These are phyloP conservation scores for Ommatoiulus sabulosus DNA, from an alignment of 2,888 invertebrate genomes.

Conservation along the genomic window DNA sequence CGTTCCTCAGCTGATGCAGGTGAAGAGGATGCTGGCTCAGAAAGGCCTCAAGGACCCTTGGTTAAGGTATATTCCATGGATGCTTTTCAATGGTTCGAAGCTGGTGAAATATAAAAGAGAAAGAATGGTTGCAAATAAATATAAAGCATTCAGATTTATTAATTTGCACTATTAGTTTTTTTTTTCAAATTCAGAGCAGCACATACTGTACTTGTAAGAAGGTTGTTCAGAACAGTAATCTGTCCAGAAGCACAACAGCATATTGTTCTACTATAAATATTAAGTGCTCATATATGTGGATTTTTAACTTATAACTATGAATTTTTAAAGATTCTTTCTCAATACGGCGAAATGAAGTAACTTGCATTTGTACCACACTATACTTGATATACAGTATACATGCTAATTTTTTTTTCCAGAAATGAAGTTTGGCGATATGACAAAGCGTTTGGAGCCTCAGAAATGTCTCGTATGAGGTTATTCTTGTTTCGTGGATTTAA, in stretches of 20 bases:
- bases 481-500: conserved; percentile 76
- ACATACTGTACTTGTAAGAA: too few species aligned
- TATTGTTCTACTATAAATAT: too few species aligned
- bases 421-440: conserved; percentile 88
- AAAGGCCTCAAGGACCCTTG: conserved; percentile 87
- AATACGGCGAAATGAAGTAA: not conserved
- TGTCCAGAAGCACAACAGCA: conserved; percentile 25
- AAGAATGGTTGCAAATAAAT: too few species aligned
- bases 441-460: conserved; percentile 66
- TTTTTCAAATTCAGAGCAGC: not conserved
- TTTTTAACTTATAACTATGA: too few species aligned
- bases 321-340: too few species aligned
- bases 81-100: too few species aligned
- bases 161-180: not conserved
- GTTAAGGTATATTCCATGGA: conserved; percentile 74
- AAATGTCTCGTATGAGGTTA: conserved; percentile 60
- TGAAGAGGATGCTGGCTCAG: conserved; percentile 76
- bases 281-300: too few species aligned
- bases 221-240: too few species aligned
- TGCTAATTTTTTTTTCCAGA: conserved; percentile 67
- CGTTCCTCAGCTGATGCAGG: conserved; percentile 74
- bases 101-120: too few species aligned
- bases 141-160: too few species aligned
- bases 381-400: not conserved
- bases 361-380: not conserved